phyloP scores from a whole-genome alignment of 1,140 invertebrate genomes.

The Drosophila bifasciata region DNA sequence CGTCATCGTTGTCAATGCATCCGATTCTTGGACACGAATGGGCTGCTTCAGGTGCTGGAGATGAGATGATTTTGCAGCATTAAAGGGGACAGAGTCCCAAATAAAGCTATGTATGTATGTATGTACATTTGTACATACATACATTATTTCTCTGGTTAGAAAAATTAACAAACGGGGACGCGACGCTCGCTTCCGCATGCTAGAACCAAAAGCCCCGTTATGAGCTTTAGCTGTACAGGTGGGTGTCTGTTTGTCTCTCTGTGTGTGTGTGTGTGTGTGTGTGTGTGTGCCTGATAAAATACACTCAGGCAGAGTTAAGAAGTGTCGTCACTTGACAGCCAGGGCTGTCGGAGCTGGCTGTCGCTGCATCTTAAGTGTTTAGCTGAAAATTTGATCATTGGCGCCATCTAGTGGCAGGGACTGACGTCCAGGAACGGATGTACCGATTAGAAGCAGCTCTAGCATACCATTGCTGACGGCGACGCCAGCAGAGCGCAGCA shows the following conservation, averaged over 20 bases:
- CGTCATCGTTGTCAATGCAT: constrained; percentile 36
- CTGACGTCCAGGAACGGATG: too few species aligned
- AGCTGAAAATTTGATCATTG: too few species aligned
- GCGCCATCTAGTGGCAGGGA: too few species aligned
- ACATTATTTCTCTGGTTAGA: constrained; percentile 47
- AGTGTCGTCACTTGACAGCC: too few species aligned
- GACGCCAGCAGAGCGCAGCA: constrained; percentile 16
- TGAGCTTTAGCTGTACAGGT: constrained; percentile 31
- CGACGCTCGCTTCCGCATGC: constrained; percentile 60
- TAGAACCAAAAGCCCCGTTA: constrained; percentile 48
- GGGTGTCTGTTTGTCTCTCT: not conserved
- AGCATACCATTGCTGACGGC: constrained; percentile 27
- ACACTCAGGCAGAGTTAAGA: not conserved
- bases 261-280: not conserved
- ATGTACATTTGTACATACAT: too few species aligned
- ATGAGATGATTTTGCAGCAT: constrained; percentile 35
- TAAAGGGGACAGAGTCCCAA: constrained; percentile 4
- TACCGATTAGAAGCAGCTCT: constrained; percentile 33
- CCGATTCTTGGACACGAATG: constrained; percentile 1
- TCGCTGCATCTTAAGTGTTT: not conserved
- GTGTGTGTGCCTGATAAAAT: constrained; percentile 19
- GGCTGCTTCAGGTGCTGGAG: too few species aligned
- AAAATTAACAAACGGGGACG: constrained; percentile 11
- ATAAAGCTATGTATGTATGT: constrained; percentile 8
- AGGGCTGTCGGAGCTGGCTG: constrained; percentile 29